Evolutionary conservation across 1,140 invertebrate species (phyloP).

Genomic region (Sycobia sp.): DNA sequence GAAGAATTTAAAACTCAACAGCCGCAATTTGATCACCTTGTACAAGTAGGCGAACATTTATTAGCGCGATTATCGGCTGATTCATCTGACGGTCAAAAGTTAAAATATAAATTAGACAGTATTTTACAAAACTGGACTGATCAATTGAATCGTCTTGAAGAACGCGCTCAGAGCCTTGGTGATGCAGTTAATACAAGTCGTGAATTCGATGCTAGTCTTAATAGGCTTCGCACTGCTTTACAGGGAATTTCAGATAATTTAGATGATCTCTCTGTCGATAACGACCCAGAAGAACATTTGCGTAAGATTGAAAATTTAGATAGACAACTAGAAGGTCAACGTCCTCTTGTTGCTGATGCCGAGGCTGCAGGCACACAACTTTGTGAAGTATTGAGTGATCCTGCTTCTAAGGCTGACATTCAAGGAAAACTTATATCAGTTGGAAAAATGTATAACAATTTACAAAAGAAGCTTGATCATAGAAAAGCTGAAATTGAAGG

Average conservation of each 20-base stretch:
- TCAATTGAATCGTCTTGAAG: conserved; percentile 77
- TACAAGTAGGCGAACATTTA: conserved; percentile 79
- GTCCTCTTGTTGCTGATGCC: conserved; percentile 84
- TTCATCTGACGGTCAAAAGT: conserved; percentile 75
- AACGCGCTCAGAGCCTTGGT: conserved; percentile 81
- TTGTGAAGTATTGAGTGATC: conserved; percentile 87
- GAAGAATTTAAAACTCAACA: conserved; percentile 93
- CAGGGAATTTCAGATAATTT: conserved; percentile 85
- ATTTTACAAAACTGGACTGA: conserved; percentile 80
- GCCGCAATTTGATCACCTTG: conserved; percentile 83
- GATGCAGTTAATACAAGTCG: conserved; percentile 86
- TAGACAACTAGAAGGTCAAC: conserved; percentile 83
- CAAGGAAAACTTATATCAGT: conserved; percentile 83
- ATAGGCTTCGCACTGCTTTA: conserved; percentile 78
- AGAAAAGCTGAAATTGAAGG: conserved; percentile 89
- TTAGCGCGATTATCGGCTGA: conserved; percentile 72
- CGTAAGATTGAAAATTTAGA: conserved; percentile 86
- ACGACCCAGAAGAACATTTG: conserved; percentile 86
- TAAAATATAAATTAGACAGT: conserved; percentile 70
- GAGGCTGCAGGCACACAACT: conserved; percentile 85
- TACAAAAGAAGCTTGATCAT: conserved; percentile 88
- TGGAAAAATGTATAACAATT: conserved; percentile 80
- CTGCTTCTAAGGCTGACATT: conserved; percentile 87
- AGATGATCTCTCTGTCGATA: conserved; percentile 80
- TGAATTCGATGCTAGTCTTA: conserved; percentile 87